Base-by-base conservation (phyloP, 2,888 invertebrate genomes). In the Hypercompe scribonia region DNA sequence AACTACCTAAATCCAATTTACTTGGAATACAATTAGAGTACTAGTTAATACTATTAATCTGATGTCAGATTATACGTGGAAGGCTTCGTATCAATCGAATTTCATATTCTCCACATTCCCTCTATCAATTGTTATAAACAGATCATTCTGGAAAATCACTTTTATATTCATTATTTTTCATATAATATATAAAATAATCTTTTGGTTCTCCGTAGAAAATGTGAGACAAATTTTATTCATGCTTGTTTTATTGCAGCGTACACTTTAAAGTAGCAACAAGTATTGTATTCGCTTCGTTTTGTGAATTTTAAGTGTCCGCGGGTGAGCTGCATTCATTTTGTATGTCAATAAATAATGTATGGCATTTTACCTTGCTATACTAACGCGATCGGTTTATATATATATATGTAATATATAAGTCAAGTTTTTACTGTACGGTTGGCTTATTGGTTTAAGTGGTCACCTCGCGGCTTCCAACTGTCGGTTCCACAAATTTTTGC, bases 1-100 rank as follows among this genome's bases (percentile, higher is more conserved):
- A 84, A 73, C 68, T 78, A 79, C 80, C 81, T 78, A 78, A 84
- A 88, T 88, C 84, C 88, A 85, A 88, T 88, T 86, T 82, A 80
- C 80, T 82, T 84, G 81, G 82, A 84, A 86, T 82, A 78, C 72
- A 74, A 86, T 81, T 81, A 78, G 67, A 79, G 64, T 74, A 61
- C 70, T 69, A 67, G 78, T 79, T 84, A 83, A 86, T 83, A 81
- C 81, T 80, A 86, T 86, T 88, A 85, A 88, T 87, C 84, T 82
- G 79, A 73, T 79, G 77, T 79, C 76, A 81, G 81, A 84, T 84
- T 84, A 85, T 81, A 76, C 76, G 75, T 77, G 73, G 83, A 86
- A 78, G 88, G 87, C 81, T 88, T 87, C 86, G 72, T 79, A 79
- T 78, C 80, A 77, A 75, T 74, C 75, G 77, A 73, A 79, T 84